These are phyloP conservation scores for Limanda limanda DNA, from an alignment of 2,113 vertebrate species.

Conservation along the genomic window DNA sequence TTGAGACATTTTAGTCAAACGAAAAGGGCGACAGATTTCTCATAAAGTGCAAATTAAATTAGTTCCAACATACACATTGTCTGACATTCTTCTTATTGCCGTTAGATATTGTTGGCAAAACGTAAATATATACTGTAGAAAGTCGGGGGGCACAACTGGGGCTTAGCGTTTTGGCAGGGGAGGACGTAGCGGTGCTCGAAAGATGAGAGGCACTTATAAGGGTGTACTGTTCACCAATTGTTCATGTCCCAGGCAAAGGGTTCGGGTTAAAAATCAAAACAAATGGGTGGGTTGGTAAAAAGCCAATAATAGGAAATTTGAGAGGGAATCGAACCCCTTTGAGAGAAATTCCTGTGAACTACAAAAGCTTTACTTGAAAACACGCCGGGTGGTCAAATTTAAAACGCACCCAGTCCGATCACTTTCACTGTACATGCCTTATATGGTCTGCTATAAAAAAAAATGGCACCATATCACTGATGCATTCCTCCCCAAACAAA, in stretches of 20 bases:
- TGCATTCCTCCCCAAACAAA: slow-evolving; percentile 30
- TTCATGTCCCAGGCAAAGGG: slow-evolving; percentile 50
- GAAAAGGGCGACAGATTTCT: slow-evolving; percentile 48
- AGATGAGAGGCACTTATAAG: slow-evolving; percentile 77
- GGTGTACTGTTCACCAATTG: slow-evolving; percentile 60
- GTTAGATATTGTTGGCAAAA: slow-evolving; percentile 63
- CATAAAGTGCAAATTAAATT: slow-evolving; percentile 80
- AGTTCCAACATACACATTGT: slow-evolving; percentile 77
- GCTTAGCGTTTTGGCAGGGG: slow-evolving; percentile 56
- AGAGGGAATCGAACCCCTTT: slow-evolving; percentile 12
- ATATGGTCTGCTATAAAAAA: slow-evolving; percentile 27
- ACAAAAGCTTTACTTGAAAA: slow-evolving; percentile 21
- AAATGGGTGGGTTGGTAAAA: slow-evolving; percentile 36
- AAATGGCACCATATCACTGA: slow-evolving; percentile 24
- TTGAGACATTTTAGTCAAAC: slow-evolving; percentile 56
- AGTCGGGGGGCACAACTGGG: slow-evolving; percentile 44
- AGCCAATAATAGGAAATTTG: slow-evolving; percentile 48
- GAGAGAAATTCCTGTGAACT: slow-evolving; percentile 23
- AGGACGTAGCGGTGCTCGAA: slow-evolving; percentile 61
- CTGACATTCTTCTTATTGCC: slow-evolving; percentile 80
- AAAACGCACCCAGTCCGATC: slow-evolving; percentile 21
- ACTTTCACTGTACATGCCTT: slow-evolving; percentile 45
- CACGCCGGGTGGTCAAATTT: slow-evolving; percentile 17
- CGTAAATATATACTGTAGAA: slow-evolving; percentile 43
- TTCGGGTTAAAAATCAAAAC: slow-evolving; percentile 24